Base-by-base conservation (phyloP, 2,888 invertebrate genomes). In the Megastigmus dorsalis region DNA sequence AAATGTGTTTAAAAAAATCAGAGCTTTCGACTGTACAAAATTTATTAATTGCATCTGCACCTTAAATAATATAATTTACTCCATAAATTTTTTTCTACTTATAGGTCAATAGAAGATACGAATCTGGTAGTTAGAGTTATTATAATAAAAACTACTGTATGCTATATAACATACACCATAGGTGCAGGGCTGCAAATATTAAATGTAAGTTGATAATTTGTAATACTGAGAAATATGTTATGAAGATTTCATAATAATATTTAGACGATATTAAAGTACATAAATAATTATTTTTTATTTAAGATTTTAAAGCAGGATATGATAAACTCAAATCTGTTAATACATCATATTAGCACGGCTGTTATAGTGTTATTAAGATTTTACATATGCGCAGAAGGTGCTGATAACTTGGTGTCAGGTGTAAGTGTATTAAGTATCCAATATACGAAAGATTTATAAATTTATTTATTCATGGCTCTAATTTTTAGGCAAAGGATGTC, bases 321-420 rank as follows among this genome's bases (percentile, higher is more conserved):
- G n/a, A 3, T 38, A 0, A 0, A 20, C 13, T 38, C 38, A n/a
- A 10, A 38, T n/a, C n/a, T n/a, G 10, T 6, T 38, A 7, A 36
- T 38, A 20, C n/a, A 23, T 20, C 20, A 23, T 13, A 0, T 38
- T 2, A 2, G 41, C 0, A 15, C 43, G 2, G 2, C 15, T 2
- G 1, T 3, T 7, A 20, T 38, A 13, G n/a, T 38, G 4, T 4
- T 5, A 10, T 38, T 57, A 1, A 26, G 59, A 43, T 59, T 59
- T 43, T 59, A 41, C 9, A 9, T 41, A 59, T 59, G 59, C 23
- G 59, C 28, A 2, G 59, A 59, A 41, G 26, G 59, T n/a, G 59
- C 41, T 26, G 59, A 59, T 7, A 59, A 59, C 6, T 20, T 59
- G 15, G 2, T 59, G 9, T 36, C 57, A 10, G 33, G 23, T 3